phyloP scores from a whole-genome alignment of 2,113 vertebrate species.

The Apaloderma vittatum region DNA sequence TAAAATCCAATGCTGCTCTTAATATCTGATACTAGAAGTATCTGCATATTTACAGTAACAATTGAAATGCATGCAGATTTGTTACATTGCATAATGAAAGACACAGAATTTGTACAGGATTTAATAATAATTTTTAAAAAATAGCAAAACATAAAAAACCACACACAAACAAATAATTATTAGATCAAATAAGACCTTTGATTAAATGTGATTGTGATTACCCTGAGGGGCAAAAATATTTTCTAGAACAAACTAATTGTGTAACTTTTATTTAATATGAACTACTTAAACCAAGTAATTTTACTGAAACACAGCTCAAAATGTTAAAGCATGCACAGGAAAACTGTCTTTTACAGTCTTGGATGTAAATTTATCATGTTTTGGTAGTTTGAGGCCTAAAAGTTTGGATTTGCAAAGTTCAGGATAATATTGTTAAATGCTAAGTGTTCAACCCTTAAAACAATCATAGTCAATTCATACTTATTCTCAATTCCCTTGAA shows the following conservation, averaged over 20 bases:
- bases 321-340: background rate
- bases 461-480: background rate
- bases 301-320: background rate
- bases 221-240: background rate
- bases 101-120: background rate
- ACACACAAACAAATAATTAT: background rate
- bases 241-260: background rate
- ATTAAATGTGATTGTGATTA: background rate
- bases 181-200: background rate
- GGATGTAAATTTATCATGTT: background rate
- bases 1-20: background rate
- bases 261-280: background rate
- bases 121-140: too few species aligned
- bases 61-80: constrained; percentile 1
- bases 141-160: too few species aligned
- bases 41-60: background rate
- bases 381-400: background rate
- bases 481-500: background rate
- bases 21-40: background rate
- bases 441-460: background rate
- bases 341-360: background rate
- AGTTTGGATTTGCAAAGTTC: background rate
- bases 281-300: background rate
- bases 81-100: background rate
- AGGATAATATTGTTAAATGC: background rate